Evolutionary conservation across 2,797 vertebrate genomes (phyloP).

Genomic region (Artibeus jamaicensis): DNA sequence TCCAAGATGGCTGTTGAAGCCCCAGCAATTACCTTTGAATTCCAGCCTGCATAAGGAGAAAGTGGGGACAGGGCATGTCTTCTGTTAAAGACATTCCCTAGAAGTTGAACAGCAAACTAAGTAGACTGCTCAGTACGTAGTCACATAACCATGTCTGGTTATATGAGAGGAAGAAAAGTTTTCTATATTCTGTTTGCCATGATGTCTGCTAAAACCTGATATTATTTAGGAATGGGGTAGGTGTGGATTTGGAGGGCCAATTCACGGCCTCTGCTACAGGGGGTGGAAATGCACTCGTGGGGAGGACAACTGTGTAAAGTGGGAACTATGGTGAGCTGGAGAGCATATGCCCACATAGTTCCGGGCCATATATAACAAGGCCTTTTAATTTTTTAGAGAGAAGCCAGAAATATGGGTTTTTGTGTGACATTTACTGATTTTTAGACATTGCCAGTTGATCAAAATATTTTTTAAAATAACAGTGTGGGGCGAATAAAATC

Average conservation of each 20-base stretch:
- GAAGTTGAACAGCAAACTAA: background rate
- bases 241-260: background rate
- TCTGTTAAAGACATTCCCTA: background rate
- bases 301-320: background rate
- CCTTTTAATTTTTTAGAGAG: background rate
- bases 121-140: background rate
- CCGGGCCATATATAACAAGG: background rate
- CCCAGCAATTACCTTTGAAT: background rate
- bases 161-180: background rate
- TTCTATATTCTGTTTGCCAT: background rate
- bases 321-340: background rate
- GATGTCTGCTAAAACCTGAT: background rate
- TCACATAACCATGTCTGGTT: background rate
- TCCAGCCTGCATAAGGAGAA: background rate
- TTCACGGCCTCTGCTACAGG: background rate
- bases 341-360: background rate
- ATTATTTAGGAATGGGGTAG: background rate
- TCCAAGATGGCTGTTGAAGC: background rate
- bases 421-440: conserved; percentile 20
- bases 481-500: background rate
- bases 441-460: conserved; percentile 32
- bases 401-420: conserved; percentile 12
- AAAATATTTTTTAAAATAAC: background rate
- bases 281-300: background rate
- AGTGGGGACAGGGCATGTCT: background rate